Evolutionary conservation across 2,797 vertebrate species (phyloP).

Genomic region (Spinibarbus caldwelli): DNA sequence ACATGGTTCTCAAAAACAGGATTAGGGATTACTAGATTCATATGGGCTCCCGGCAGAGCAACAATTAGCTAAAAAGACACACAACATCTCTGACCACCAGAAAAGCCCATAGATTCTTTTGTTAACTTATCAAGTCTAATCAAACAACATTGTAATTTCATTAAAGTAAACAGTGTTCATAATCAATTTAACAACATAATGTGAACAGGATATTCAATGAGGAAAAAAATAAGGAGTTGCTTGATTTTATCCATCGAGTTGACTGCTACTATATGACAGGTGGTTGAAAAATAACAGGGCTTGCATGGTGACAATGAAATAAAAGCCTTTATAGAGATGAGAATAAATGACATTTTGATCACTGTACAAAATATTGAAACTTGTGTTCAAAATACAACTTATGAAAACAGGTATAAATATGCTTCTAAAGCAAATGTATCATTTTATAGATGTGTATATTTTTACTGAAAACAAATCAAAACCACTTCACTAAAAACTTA

Average conservation of each 20-base stretch:
- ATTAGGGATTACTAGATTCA: constrained; percentile 73
- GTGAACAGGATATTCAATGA: too few species aligned
- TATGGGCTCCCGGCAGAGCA: constrained; percentile 35
- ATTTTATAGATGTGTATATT: background rate
- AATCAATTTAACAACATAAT: background rate
- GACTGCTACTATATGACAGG: background rate
- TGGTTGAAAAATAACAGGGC: background rate
- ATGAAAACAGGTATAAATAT: background rate
- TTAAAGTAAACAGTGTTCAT: background rate
- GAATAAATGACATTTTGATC: background rate
- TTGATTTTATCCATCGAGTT: background rate
- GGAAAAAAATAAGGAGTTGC: too few species aligned
- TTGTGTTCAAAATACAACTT: background rate
- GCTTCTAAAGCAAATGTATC: background rate
- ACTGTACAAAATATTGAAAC: background rate
- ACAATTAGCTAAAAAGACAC: constrained; percentile 21
- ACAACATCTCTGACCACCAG: background rate
- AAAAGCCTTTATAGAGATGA: background rate
- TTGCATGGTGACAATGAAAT: background rate
- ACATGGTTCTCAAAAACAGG: constrained; percentile 66
- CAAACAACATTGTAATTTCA: background rate
- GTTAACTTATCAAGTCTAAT: background rate
- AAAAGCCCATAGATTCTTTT: background rate
- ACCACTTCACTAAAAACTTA: background rate
- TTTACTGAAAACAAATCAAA: background rate